Evolutionary conservation across 2,888 invertebrate genomes (phyloP).

Genomic region (Halictus quadricinctus): DNA sequence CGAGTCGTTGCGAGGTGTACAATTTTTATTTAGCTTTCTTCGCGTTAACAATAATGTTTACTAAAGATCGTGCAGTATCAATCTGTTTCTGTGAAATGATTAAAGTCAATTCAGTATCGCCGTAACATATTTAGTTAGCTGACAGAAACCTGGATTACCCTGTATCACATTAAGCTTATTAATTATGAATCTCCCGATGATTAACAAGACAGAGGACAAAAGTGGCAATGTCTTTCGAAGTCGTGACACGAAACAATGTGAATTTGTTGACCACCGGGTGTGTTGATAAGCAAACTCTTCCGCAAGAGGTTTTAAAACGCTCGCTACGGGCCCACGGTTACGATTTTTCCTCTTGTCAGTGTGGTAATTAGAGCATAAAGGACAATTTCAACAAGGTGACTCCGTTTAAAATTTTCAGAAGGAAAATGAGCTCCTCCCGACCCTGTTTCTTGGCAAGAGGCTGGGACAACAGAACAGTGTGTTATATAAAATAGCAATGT

Average conservation of each 20-base stretch:
- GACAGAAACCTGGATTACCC: not conserved
- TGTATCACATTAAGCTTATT: constrained; percentile 20
- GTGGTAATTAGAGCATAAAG: constrained; percentile 34
- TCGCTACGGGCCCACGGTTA: not conserved
- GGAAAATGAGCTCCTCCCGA: constrained; percentile 34
- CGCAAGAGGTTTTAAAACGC: not conserved
- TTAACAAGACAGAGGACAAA: not conserved
- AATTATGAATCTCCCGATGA: constrained; percentile 19
- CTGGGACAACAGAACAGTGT: not conserved
- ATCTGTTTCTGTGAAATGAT: not conserved
- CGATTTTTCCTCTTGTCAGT: constrained; percentile 40
- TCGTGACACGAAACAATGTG: not conserved
- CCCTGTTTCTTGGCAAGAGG: constrained; percentile 17
- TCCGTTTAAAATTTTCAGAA: constrained; percentile 40
- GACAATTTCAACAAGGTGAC: not conserved
- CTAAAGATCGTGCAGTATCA: not conserved
- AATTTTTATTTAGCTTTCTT: not conserved
- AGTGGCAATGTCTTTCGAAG: not conserved
- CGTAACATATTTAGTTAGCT: not conserved
- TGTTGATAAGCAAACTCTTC: not conserved
- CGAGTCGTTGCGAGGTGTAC: not conserved
- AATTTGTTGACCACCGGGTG: not conserved
- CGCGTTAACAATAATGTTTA: not conserved
- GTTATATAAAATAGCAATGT: not conserved
- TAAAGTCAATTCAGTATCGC: not conserved